Evolutionary conservation across 2,797 vertebrate species (phyloP).

Genomic region (Helicolenus hilgendorfi): DNA sequence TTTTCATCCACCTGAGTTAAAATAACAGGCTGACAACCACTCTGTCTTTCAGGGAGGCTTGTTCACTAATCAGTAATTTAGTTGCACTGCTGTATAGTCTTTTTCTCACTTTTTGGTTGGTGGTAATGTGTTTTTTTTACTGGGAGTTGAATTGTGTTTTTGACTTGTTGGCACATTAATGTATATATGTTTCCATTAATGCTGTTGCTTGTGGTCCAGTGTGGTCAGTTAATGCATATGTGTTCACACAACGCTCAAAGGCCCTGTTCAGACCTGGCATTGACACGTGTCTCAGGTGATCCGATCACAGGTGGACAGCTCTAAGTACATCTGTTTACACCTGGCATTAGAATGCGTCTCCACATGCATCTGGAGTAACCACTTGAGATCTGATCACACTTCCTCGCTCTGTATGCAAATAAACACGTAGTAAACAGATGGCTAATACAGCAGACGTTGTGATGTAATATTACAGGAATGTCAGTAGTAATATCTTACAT

Average conservation of each 20-base stretch:
- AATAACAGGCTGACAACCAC: not conserved
- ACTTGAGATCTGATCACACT: too few relatives aligned
- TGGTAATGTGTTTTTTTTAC: not conserved
- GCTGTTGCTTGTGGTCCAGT: not conserved
- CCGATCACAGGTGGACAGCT: too few relatives aligned
- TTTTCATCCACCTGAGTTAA: not conserved
- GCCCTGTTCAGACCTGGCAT: not conserved
- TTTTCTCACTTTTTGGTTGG: not conserved
- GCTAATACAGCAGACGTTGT: too few relatives aligned
- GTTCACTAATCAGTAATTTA: not conserved
- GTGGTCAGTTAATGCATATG: not conserved
- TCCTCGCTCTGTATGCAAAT: too few relatives aligned
- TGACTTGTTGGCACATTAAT: not conserved
- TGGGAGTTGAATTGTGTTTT: not conserved
- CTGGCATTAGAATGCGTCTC: too few relatives aligned
- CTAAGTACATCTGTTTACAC: too few relatives aligned
- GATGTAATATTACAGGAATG: too few relatives aligned
- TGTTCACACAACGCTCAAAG: not conserved
- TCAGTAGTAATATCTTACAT: too few relatives aligned
- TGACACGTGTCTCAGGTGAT: too few relatives aligned
- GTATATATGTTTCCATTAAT: not conserved
- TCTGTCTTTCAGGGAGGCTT: not conserved
- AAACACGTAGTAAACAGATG: too few relatives aligned
- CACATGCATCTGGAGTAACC: too few relatives aligned
- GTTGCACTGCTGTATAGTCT: not conserved